Base-by-base conservation (phyloP, 1,140 invertebrate genomes). In the Drosophila orena region DNA sequence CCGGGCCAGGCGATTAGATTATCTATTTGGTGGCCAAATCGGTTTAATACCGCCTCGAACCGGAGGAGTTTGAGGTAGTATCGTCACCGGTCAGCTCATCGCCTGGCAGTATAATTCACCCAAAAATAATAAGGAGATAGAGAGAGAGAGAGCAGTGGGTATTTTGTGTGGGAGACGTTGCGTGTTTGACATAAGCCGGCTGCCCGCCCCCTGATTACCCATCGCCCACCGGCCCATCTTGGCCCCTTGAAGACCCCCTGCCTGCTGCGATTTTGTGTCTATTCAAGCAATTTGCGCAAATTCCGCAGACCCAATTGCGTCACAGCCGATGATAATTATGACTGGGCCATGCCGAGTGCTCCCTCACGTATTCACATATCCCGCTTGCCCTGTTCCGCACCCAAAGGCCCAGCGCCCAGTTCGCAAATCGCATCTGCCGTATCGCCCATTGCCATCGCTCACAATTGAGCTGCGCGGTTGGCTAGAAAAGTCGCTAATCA, bases 201-300 rank as follows among this genome's bases (percentile, higher is more conserved):
- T 47, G 46, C 46, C 42, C 74, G 35, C 53, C 49, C 53, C 65
- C 60, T 42, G 60, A 44, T 43, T 44, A 24, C 44, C 42, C 60
- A 62, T 17, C 27, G 30, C 7, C 30, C 30, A 30, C 8, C 30
- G 0, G 17, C 17, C 17, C 17, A 17, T 17, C 17, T 27, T 30
- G 17, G 44, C 53, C 10, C 34, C 20, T 49, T n/a, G n/a, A 15
- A 50, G 27, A 50, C 47, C 47, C 47, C 17, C 15, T 52, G 22
- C 38, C 42, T 46, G 20, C 62, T 61, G 66, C 59, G 68, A 55
- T 73, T 54, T 54, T 55, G 70, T 76, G 70, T 79, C 75, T 73
- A 62, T 71, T 58, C 79, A 81, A 79, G 73, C 76, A 53, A 83
- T 83, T 88, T 89, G 71, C 84, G 83, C 84, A 88, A 83, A 89